These are phyloP conservation scores for Dicyrtomina minuta DNA, from an alignment of 2,888 invertebrate species.

Conservation along the genomic window DNA sequence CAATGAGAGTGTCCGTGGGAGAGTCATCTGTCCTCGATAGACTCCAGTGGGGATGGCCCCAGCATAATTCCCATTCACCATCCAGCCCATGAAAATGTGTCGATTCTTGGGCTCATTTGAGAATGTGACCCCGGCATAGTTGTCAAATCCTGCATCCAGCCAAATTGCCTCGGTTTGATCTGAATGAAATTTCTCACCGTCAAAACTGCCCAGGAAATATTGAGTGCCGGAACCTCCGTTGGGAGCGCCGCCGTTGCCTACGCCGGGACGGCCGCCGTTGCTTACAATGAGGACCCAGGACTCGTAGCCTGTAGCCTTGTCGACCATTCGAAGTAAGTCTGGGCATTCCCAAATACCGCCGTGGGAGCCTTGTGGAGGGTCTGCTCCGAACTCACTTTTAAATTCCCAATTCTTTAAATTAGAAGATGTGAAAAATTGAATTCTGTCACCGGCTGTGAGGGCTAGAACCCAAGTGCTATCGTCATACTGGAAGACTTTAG, in stretches of 20 bases:
- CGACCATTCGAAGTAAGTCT: constrained; percentile 36
- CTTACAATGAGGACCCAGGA: constrained; percentile 50
- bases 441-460: constrained; percentile 39
- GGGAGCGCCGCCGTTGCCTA: constrained; percentile 50
- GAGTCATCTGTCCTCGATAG: constrained; percentile 50
- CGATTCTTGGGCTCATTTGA: constrained; percentile 37
- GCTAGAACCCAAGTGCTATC: constrained; percentile 40
- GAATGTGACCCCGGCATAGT: constrained; percentile 51
- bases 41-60: constrained; percentile 36
- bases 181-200: constrained; percentile 32
- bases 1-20: constrained; percentile 32
- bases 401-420: constrained; percentile 43
- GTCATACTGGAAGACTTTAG: constrained; percentile 39
- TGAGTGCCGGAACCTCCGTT: constrained; percentile 47
- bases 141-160: constrained; percentile 47
- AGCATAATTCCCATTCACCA: constrained; percentile 46
- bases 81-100: constrained; percentile 43
- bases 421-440: constrained; percentile 39
- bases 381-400: constrained; percentile 40
- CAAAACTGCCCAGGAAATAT: constrained; percentile 50
- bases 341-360: constrained; percentile 39
- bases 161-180: constrained; percentile 38
- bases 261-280: too few relatives aligned
- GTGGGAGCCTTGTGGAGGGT: constrained; percentile 41
- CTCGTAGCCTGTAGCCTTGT: constrained; percentile 25